Evolutionary conservation across 1,140 invertebrate genomes (phyloP).

Genomic region (Drosophila murphyi): DNA sequence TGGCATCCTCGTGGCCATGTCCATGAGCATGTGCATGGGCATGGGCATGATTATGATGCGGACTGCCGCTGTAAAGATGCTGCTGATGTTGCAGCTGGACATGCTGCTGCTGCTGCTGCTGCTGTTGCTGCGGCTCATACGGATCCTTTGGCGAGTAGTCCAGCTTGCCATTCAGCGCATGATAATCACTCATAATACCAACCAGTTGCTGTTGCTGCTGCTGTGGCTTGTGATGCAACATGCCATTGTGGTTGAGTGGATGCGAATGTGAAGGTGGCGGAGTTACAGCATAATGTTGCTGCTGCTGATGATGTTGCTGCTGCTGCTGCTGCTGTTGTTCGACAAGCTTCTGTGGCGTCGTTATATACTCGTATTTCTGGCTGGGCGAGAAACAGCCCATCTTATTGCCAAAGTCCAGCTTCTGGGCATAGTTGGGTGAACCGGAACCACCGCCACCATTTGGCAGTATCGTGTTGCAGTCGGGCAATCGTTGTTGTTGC

Average conservation of each 20-base stretch:
- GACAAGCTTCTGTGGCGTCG: conserved; percentile 67
- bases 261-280: conserved; percentile 53
- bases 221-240: conserved; percentile 66
- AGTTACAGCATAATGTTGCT: conserved; percentile 70
- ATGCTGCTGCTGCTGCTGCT: conserved; percentile 59
- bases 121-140: conserved; percentile 67
- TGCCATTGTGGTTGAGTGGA: conserved; percentile 59
- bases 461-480: conserved; percentile 80
- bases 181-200: conserved; percentile 69
- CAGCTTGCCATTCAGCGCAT: conserved; percentile 72
- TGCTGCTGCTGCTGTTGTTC: conserved; percentile 58
- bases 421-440: conserved; percentile 77
- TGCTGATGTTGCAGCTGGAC: conserved; percentile 57
- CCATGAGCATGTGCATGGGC: conserved; percentile 20
- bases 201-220: conserved; percentile 73
- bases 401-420: conserved; percentile 77
- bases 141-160: conserved; percentile 80
- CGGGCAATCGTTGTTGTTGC: conserved; percentile 73
- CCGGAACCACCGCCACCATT: conserved; percentile 66
- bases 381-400: conserved; percentile 82
- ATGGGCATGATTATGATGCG: conserved; percentile 58
- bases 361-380: conserved; percentile 83
- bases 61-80: conserved; percentile 72
- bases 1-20: conserved; percentile 44
- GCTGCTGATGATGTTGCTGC: conserved; percentile 66